A percentile compares a stretch with the other conserved stretches of the same genome.
phyloP scores from a whole-genome alignment of 2,113 vertebrate species.

The Ciconia maguari region DNA sequence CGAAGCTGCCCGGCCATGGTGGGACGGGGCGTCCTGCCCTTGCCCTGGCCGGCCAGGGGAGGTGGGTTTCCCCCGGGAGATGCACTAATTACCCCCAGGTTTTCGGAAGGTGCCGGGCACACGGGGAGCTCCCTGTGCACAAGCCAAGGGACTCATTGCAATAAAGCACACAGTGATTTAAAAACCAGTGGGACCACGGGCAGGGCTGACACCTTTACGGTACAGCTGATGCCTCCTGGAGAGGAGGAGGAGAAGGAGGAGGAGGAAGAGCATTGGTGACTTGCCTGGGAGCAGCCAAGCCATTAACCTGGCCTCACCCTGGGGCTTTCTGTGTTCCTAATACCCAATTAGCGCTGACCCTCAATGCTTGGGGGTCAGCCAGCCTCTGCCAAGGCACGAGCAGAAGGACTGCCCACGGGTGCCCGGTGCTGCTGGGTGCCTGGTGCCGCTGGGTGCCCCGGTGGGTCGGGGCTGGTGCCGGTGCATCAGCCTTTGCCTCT shows the following conservation, averaged over 20 bases:
- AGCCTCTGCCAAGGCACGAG: not conserved
- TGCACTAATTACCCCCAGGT: fast-evolving
- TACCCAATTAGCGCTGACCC: not conserved
- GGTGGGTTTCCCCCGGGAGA: not conserved
- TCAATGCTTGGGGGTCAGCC: not conserved
- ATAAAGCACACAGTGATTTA: fast-evolving
- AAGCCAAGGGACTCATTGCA: not conserved
- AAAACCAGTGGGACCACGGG: not conserved
- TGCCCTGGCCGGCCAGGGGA: fast-evolving
- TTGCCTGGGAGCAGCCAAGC: not conserved
- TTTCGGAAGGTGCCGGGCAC: not conserved
- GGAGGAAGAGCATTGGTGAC: not conserved
- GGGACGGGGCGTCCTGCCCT: not conserved
- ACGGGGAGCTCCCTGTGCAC: fast-evolving
- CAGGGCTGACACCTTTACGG: not conserved
- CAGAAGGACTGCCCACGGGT: not conserved
- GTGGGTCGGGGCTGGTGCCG: fast-evolving
- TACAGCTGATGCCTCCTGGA: not conserved
- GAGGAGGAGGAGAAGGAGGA: not conserved
- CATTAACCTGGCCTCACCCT: not conserved
- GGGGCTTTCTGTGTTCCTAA: not conserved
- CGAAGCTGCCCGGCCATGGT: fast-evolving
- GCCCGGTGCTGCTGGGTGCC: no score
- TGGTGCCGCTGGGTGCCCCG: not conserved
- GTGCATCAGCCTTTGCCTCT: not conserved